Evolutionary conservation across 2,113 vertebrate genomes (phyloP), one percentile per base, ranked within the genome.

Genomic region (Coptodon rendalli): DNA sequence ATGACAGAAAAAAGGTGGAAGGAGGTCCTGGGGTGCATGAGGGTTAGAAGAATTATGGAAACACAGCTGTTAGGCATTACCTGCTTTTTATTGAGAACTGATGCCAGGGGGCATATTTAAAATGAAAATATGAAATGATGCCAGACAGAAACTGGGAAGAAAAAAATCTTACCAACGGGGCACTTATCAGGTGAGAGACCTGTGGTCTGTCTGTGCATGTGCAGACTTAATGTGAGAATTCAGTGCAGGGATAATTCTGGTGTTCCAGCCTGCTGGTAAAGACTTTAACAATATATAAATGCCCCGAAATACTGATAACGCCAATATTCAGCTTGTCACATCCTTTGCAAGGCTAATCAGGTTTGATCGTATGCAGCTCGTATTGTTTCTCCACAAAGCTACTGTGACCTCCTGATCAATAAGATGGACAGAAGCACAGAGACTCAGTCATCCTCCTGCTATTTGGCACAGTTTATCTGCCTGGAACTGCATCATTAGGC

Each of bases 111-210:
- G 1, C 31, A 19, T 19, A 68, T 68, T 9, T 22, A 68, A 68
- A 38, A 40, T 40, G 4, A 68, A 68, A 68, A 38, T 22, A 13
- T 13, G 7, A 68, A 40, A 68, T 68, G 7, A 7, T 7, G 2
- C 1, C 56, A 59, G 11, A 68, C 34, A 68, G 34, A 68, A 63
- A 63, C 57, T 31, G 8, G 29, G 9, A 63, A 63, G n/a, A 63
- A 38, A 0, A 0, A 38, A n/a, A 7, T 22, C 36, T 40, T 8
- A 3, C 63, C 19, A 68, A 36, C 12, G 34, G 31, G 6, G 1
- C 59, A 63, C 16, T 31, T 11, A 63, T 31, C 29, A 34, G 29
- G 29, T 63, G 29, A 63, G 31, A 63, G 59, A 19, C 9, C 31
- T 11, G 59, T 34, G 17, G 9, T 34, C 31, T 36, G 29, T 36